Percentiles rank a stretch among this genome's conserved stretches.
phyloP scores from a whole-genome alignment of 2,888 invertebrate genomes.

The Tetheella fluctuosa region DNA sequence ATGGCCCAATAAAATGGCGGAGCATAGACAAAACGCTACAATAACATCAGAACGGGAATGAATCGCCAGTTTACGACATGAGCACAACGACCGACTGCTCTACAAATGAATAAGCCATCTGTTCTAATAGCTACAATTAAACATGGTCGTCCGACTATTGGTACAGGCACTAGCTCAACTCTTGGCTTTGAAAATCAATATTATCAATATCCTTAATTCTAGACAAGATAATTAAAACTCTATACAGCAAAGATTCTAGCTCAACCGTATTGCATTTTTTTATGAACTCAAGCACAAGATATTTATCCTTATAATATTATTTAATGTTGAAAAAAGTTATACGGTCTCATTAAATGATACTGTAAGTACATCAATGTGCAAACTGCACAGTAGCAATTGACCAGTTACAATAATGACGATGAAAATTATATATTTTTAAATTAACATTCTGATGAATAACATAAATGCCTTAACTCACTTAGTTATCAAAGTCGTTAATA shows the following conservation, averaged over 20 bases:
- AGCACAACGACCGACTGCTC: constrained; percentile 81
- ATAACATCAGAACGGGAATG: constrained; percentile 83
- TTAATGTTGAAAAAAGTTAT: neutral
- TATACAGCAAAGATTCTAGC: neutral
- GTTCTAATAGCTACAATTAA: constrained; percentile 83
- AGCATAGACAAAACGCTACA: constrained; percentile 84
- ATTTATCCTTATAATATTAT: neutral
- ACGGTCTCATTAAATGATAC: neutral
- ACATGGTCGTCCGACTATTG: constrained; percentile 67
- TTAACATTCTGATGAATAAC: constrained; percentile 24
- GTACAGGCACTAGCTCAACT: constrained; percentile 61
- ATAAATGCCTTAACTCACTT: constrained; percentile 39
- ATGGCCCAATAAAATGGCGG: constrained; percentile 78
- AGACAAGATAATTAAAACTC: neutral
- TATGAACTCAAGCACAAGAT: too few species aligned
- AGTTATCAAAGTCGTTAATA: constrained; percentile 54
- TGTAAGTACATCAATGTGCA: neutral
- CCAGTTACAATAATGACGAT: neutral
- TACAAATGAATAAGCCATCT: constrained; percentile 85
- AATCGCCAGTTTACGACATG: constrained; percentile 83
- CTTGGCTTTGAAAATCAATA: constrained; percentile 66
- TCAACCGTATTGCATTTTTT: neutral
- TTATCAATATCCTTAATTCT: constrained; percentile 40
- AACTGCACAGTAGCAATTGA: neutral
- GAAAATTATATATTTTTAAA: neutral